Conservation (phyloP, 2,113 vertebrate genomes). For the Hiodon alosoides region DNA sequence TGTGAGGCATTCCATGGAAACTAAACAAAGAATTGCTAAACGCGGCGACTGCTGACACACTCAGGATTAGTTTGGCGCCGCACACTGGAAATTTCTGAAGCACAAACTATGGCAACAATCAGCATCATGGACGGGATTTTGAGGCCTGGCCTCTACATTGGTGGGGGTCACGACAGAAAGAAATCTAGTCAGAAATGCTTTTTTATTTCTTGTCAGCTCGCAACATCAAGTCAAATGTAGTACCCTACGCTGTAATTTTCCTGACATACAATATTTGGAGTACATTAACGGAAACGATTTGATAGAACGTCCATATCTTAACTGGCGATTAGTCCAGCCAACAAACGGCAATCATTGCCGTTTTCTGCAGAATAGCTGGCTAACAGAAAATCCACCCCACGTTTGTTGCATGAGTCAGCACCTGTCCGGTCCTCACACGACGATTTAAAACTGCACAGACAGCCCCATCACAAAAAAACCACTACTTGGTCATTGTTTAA, state of each 20-base stretch:
- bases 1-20: too few relatives aligned
- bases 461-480: background rate
- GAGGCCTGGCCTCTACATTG: too few relatives aligned
- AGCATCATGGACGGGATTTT: too few relatives aligned
- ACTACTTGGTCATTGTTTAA: background rate
- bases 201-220: too few relatives aligned
- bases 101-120: background rate
- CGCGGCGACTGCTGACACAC: background rate
- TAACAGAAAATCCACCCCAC: background rate
- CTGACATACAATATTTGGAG: too few relatives aligned
- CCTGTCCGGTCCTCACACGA: slow-evolving; percentile 4
- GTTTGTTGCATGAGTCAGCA: slow-evolving; percentile 15
- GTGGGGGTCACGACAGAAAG: too few relatives aligned
- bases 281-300: too few relatives aligned
- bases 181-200: too few relatives aligned
- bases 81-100: background rate
- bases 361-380: background rate
- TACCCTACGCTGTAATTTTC: too few relatives aligned
- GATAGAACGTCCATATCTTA: background rate
- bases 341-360: background rate
- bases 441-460: background rate
- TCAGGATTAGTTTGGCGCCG: background rate
- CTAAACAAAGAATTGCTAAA: background rate
- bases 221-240: too few relatives aligned
- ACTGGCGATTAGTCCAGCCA: background rate